Conservation (phyloP, 2,888 invertebrate species). For the Monopis laevigella region DNA sequence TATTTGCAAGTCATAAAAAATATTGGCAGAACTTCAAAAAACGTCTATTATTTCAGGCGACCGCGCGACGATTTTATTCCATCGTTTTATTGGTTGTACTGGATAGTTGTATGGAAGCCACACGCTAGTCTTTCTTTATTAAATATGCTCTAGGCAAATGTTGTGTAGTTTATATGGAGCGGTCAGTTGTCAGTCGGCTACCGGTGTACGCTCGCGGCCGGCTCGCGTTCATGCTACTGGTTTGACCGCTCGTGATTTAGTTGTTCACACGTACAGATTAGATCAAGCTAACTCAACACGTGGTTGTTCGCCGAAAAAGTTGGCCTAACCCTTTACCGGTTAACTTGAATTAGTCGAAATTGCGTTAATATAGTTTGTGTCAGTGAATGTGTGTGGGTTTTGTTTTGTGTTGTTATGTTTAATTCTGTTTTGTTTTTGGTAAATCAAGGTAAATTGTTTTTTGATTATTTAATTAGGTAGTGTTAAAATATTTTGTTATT, state of each 20-base stretch:
- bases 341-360: too few species aligned
- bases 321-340: conserved; percentile 30
- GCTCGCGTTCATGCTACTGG: not conserved
- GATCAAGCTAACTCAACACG: conserved; percentile 38
- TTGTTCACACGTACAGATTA: conserved; percentile 7
- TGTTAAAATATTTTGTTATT: not conserved
- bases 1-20: not conserved
- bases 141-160: conserved; percentile 12
- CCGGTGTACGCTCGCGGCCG: too few species aligned
- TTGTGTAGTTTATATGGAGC: conserved; percentile 6
- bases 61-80: too few species aligned
- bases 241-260: conserved; percentile 2
- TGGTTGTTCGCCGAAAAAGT: conserved; percentile 33
- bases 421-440: too few species aligned
- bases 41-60: not conserved
- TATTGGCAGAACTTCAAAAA: not conserved
- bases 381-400: not conserved
- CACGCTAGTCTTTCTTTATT: conserved; percentile 10
- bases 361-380: conserved; percentile 1
- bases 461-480: not conserved
- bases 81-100: too few species aligned
- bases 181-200: conserved; percentile 11
- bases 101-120: too few species aligned
- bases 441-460: not conserved
- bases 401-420: not conserved